Evolutionary conservation across 2,888 invertebrate species (phyloP).

Genomic region (Geotrupes spiniger): DNA sequence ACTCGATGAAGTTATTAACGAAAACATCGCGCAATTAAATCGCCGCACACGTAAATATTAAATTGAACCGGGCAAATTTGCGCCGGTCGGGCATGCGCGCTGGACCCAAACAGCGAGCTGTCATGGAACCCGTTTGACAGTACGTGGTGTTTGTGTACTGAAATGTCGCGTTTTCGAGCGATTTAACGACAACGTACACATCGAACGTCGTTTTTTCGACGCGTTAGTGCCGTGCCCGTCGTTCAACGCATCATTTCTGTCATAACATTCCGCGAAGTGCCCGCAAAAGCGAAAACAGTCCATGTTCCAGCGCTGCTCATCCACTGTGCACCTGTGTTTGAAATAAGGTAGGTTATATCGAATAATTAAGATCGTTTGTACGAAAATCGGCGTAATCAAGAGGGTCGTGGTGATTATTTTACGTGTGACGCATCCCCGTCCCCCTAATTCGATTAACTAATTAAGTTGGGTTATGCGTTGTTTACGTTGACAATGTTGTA

Average conservation of each 20-base stretch:
- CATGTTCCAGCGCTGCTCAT: slow-evolving; percentile 16
- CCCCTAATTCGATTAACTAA: no score
- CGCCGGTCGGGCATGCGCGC: slow-evolving; percentile 30
- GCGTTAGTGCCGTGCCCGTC: slow-evolving; percentile 37
- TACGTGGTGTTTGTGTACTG: slow-evolving; percentile 45
- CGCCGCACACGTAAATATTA: slow-evolving; percentile 1
- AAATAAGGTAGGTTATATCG: slow-evolving; percentile 28
- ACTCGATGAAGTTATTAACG: no score
- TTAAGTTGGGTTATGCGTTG: no score
- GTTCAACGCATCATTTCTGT: slow-evolving; percentile 32
- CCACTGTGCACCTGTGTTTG: slow-evolving; percentile 25
- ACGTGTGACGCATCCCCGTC: no score
- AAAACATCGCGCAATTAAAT: no score
- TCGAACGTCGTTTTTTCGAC: slow-evolving; percentile 34
- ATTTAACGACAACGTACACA: slow-evolving; percentile 41
- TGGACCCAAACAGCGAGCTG: slow-evolving; percentile 40
- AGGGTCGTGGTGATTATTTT: no score
- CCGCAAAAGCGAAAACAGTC: slow-evolving; percentile 25
- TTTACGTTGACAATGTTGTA: no score
- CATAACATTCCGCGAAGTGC: slow-evolving; percentile 27
- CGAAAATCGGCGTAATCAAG: no score
- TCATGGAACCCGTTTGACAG: slow-evolving; percentile 49
- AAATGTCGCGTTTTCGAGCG: slow-evolving; percentile 45
- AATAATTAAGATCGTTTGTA: no score
- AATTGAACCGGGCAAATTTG: slow-evolving; percentile 13